Conservation (phyloP, 2,113 vertebrate genomes). For the Percopsis transmontana region DNA sequence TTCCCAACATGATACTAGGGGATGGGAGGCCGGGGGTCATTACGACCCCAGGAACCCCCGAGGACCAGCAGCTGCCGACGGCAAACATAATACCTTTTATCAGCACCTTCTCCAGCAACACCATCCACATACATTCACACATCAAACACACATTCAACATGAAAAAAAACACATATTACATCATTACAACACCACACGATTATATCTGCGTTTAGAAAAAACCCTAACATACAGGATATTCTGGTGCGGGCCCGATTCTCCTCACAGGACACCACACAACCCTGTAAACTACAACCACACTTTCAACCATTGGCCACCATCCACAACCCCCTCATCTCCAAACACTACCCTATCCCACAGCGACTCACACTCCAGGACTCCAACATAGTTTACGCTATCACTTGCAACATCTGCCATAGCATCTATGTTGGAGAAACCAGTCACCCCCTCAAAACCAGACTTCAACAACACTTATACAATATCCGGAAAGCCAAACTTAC, state of each 20-base stretch:
- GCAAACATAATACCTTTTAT: too few relatives aligned
- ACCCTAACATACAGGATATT: not conserved
- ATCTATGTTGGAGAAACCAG: not conserved
- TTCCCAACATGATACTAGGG: too few relatives aligned
- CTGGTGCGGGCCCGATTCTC: not conserved
- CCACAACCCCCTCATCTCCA: not conserved
- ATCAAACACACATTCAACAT: not conserved
- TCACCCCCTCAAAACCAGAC: not conserved
- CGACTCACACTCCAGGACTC: not conserved
- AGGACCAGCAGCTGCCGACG: too few relatives aligned
- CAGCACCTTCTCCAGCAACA: too few relatives aligned
- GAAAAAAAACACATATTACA: not conserved
- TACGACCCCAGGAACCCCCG: too few relatives aligned
- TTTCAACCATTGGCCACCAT: not conserved
- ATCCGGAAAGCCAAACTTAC: not conserved
- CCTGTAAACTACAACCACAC: not conserved
- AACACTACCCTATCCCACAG: not conserved
- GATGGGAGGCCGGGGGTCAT: too few relatives aligned
- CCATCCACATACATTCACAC: not conserved
- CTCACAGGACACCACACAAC: not conserved
- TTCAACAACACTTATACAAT: not conserved
- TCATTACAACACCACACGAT: not conserved
- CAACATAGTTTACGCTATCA: not conserved
- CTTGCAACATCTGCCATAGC: not conserved
- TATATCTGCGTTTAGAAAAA: not conserved